A percentile compares a stretch with the other conserved stretches of the same genome.
Evolutionary conservation across 1,140 invertebrate species (phyloP).

Genomic region (Scaptomyza pallida): DNA sequence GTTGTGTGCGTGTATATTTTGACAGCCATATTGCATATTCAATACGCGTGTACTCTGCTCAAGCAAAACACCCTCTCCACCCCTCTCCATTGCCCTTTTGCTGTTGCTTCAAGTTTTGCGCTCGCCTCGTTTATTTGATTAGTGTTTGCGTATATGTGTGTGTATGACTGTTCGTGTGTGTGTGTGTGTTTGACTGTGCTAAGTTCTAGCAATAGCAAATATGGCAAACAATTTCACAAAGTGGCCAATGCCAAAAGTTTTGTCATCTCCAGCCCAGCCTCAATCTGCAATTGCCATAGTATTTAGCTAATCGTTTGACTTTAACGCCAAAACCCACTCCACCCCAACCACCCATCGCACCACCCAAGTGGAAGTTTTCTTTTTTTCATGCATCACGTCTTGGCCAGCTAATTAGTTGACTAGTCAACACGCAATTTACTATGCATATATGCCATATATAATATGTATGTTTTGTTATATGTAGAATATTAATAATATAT

Average conservation of each 20-base stretch:
- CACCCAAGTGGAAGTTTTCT: neutral
- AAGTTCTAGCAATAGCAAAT: slow-evolving; percentile 75
- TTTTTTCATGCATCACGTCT: slow-evolving; percentile 14
- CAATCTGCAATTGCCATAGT: slow-evolving; percentile 44
- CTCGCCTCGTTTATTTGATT: slow-evolving; percentile 72
- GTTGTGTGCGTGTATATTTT: slow-evolving; percentile 10
- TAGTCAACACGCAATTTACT: slow-evolving; percentile 8
- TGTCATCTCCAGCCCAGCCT: slow-evolving; percentile 49
- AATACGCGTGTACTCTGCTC: slow-evolving; percentile 42
- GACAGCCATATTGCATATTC: slow-evolving; percentile 61
- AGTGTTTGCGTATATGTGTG: slow-evolving; percentile 32
- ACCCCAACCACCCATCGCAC: neutral
- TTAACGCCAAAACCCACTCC: slow-evolving; percentile 25
- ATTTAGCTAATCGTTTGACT: slow-evolving; percentile 77
- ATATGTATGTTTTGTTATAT: neutral
- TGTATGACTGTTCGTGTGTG: slow-evolving; percentile 22
- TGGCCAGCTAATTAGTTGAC: slow-evolving; percentile 45
- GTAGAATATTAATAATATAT: too few species aligned
- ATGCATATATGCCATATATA: neutral
- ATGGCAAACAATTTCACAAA: slow-evolving; percentile 81
- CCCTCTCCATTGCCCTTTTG: neutral
- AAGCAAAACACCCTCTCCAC: too few species aligned
- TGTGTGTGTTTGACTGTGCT: slow-evolving; percentile 37
- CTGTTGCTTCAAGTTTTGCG: slow-evolving; percentile 30
- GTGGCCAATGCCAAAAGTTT: slow-evolving; percentile 73